A percentile compares a stretch with the other conserved stretches of the same genome.
phyloP scores from a whole-genome alignment of 2,888 invertebrate species.

The Netelia fuscicornis region DNA sequence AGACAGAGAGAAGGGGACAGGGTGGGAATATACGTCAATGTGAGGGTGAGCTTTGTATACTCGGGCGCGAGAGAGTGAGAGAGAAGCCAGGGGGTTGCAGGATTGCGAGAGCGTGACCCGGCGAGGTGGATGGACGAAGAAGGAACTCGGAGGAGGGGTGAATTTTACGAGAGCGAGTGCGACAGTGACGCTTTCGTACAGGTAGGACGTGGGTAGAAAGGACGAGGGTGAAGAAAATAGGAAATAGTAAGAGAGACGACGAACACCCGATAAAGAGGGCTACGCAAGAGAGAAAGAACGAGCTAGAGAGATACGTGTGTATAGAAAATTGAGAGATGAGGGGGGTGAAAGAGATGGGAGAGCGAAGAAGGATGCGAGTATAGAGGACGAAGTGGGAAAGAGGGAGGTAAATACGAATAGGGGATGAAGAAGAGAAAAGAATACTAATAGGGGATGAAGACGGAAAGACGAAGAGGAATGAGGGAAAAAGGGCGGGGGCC shows the following conservation, averaged over 20 bases:
- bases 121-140: slow-evolving; percentile 64
- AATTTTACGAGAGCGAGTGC: slow-evolving; percentile 57
- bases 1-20: slow-evolving; percentile 17
- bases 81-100: slow-evolving; percentile 27
- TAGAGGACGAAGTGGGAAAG: neutral
- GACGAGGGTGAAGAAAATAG: neutral
- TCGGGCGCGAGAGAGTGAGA: neutral
- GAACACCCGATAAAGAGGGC: neutral
- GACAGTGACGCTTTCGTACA: slow-evolving; percentile 44
- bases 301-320: slow-evolving; percentile 29
- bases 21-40: slow-evolving; percentile 57
- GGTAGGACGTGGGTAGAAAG: slow-evolving; percentile 2
- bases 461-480: slow-evolving; percentile 24
- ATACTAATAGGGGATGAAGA: slow-evolving; percentile 18
- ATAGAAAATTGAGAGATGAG: neutral
- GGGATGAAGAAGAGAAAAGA: slow-evolving; percentile 13
- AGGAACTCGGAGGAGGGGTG: slow-evolving; percentile 29
- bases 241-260: neutral
- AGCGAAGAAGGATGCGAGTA: slow-evolving; percentile 39
- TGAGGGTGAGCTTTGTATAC: slow-evolving; percentile 37
- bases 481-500: neutral
- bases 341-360: slow-evolving; percentile 14
- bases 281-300: slow-evolving; percentile 13
- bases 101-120: slow-evolving; percentile 60
- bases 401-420: neutral